phyloP scores from a whole-genome alignment of 2,113 vertebrate species.

The Sterrhoptilus dennistouni region DNA sequence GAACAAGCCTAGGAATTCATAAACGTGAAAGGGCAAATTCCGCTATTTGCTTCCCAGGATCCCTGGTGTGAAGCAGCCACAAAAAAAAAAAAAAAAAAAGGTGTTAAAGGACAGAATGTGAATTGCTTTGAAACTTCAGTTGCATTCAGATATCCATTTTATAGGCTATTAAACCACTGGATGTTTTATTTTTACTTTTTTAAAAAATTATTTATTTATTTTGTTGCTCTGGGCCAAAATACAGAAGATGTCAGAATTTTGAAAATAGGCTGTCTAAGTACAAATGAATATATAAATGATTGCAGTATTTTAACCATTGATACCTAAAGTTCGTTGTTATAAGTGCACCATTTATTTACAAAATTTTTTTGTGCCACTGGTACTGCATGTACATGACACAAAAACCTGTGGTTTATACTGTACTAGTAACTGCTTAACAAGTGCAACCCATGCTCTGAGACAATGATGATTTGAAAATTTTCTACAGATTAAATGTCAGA shows the following conservation, averaged over 20 bases:
- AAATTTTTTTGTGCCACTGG: rapidly evolving
- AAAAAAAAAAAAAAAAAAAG: not conserved
- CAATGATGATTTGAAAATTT: not conserved
- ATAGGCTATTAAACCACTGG: not conserved
- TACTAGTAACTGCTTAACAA: not conserved
- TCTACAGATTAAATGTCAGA: not conserved
- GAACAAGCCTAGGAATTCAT: not conserved
- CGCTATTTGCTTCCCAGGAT: not conserved
- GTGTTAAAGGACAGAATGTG: not conserved
- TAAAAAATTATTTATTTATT: too few relatives aligned
- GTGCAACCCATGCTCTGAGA: not conserved
- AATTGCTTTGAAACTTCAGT: not conserved
- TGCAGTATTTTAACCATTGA: not conserved
- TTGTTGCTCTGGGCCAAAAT: not conserved
- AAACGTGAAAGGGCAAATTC: not conserved
- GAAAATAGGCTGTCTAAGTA: not conserved
- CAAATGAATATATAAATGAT: not conserved
- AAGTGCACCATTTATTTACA: not conserved
- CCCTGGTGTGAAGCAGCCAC: not conserved
- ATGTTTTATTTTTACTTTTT: not conserved
- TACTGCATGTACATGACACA: not conserved
- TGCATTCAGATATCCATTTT: not conserved
- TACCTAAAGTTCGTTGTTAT: not conserved
- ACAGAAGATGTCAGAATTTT: not conserved
- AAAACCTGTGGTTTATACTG: not conserved